Base-by-base conservation (phyloP, 2,797 vertebrate genomes). In the Dicrostonyx torquatus region DNA sequence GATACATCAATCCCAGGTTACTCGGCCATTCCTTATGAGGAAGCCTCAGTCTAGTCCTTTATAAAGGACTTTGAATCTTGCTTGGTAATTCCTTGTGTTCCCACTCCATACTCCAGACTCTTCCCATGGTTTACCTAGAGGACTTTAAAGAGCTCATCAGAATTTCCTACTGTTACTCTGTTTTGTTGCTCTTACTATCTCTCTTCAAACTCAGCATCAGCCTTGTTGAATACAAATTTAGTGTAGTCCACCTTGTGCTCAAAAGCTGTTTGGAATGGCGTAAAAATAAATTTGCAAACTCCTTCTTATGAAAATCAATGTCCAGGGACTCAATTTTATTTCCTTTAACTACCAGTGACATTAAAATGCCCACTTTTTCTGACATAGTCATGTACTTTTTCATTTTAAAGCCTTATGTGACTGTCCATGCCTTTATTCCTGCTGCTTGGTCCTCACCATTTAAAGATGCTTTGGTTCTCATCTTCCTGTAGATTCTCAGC, bases 151-250 rank as follows among this genome's bases (percentile, higher is more conserved):
- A 77, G 20, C 62, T 64, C 18, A 72, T 13, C 24, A n/a, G 2
- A 12, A 34, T 34, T 53, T 43, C 10, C 3, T 62, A 50, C 8
- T n/a, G 0, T 76, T 68, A 73, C 50, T 53, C 9, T 29, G 17
- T 2, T 22, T 8, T 75, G 17, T 84, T 76, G 6, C 26, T 84
- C 22, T 34, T 77, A 40, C 20, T n/a, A 55, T 24, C 15, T 76
- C 45, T 89, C 15, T 75, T 29, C 0, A 34, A 15, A 64, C 20
- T 82, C 68, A 66, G 10, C 37, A 58, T 53, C 80, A 80, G 82
- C 45, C 88, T 85, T 95, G 24, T 40, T 72, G 76, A 91, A 89
- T 18, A 73, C 24, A 90, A 87, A 88, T 40, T 78, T 90, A 43
- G 6, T 79, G 66, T 24, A 3, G 6, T 70, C 6, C 22, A 68